Percentiles rank a stretch among this genome's conserved stretches.
phyloP scores from a whole-genome alignment of 2,797 vertebrate species.

The Semotilus atromaculatus region DNA sequence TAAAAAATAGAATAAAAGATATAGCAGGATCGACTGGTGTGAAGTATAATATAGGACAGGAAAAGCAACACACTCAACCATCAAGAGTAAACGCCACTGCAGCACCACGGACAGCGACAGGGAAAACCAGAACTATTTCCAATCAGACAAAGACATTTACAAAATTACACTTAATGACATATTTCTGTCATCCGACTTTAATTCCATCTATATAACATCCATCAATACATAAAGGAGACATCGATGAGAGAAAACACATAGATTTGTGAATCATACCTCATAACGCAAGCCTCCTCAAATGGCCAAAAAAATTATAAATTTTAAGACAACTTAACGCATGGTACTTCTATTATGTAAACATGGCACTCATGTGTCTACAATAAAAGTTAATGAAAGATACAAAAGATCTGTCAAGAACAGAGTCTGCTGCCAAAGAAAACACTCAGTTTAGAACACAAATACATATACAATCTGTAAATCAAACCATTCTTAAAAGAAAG shows the following conservation, averaged over 20 bases:
- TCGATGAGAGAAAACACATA: neutral
- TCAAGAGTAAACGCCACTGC: neutral
- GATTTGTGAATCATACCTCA: neutral
- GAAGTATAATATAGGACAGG: neutral
- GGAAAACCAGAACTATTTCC: neutral
- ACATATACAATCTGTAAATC: too few relatives aligned
- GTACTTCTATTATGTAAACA: neutral
- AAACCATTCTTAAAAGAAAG: too few relatives aligned
- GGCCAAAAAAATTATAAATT: neutral
- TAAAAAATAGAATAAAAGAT: neutral
- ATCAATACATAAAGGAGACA: too few relatives aligned
- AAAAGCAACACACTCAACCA: too few relatives aligned
- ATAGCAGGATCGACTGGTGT: neutral
- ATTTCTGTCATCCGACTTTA: neutral
- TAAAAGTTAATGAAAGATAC: neutral
- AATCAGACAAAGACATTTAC: neutral
- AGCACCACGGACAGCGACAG: neutral
- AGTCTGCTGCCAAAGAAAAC: constrained; percentile 45
- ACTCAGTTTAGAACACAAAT: neutral
- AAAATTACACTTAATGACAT: neutral
- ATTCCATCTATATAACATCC: too few relatives aligned
- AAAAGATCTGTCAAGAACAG: neutral
- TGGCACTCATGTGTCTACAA: neutral
- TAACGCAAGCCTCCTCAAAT: neutral
- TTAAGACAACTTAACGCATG: neutral